Conservation (phyloP, 2,797 vertebrate species). For the Gadopsis marmoratus region DNA sequence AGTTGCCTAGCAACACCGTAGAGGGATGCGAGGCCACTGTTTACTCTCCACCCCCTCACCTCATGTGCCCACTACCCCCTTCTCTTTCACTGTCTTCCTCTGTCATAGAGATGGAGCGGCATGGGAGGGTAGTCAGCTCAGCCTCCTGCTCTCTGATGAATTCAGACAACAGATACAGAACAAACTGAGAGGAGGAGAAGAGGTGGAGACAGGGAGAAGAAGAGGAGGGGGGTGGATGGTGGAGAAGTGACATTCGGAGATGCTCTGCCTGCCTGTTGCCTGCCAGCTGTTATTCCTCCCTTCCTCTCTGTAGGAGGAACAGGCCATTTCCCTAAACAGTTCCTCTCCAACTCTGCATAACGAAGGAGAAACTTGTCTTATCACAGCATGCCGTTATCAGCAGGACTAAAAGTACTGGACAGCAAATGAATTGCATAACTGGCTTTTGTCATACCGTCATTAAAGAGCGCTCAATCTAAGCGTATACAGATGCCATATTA, state of each 20-base stretch:
- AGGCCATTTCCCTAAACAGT: conserved; percentile 62
- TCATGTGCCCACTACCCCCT: conserved; percentile 58
- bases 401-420: conserved; percentile 75
- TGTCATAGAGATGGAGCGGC: conserved; percentile 55
- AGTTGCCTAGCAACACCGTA: conserved; percentile 83
- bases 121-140: conserved; percentile 42
- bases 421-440: conserved; percentile 61
- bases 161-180: conserved; percentile 66
- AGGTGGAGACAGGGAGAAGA: conserved; percentile 34
- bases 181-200: conserved; percentile 52
- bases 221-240: not conserved
- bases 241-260: conserved; percentile 59
- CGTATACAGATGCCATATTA: conserved; percentile 64
- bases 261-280: conserved; percentile 66
- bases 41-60: conserved; percentile 73
- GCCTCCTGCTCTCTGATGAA: conserved; percentile 55
- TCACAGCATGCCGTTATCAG: conserved; percentile 67
- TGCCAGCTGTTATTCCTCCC: conserved; percentile 73
- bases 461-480: conserved; percentile 40
- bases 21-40: conserved; percentile 70
- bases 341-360: conserved; percentile 60
- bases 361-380: conserved; percentile 65
- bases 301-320: conserved; percentile 62
- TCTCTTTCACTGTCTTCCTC: conserved; percentile 36
- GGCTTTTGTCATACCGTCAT: conserved; percentile 43